Base-by-base conservation (phyloP, 1,140 invertebrate species). In the Adoxophyes honmai region DNA sequence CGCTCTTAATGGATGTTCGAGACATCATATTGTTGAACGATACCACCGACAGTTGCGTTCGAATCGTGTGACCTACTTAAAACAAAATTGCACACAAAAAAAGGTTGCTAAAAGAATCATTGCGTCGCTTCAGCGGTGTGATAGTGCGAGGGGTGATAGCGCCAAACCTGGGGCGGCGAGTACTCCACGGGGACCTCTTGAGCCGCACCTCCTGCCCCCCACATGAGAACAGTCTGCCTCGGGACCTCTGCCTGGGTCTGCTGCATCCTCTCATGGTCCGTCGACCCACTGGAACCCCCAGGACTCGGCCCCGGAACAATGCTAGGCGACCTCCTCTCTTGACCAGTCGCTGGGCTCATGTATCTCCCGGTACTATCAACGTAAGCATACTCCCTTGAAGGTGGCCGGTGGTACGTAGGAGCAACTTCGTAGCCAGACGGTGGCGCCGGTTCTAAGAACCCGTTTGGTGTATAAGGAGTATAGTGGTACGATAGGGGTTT, bases 181-280 rank as follows among this genome's bases (percentile, higher is more conserved):
- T 86, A 88, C 52, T 86, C 83, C 62, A 78, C 79, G 11, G 84
- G 79, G 9, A 74, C 80, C 42, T 86, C 83, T 57, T 84, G 81
- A 13, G 78, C 78, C 0, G 75, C 64, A 65, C 89, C 36, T 67
- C 91, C 67, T 66, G 93, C 74, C 70, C 95, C 95, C 95, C 95
- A 96, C 95, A 96, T 96, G 1, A 97, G 90, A 11, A 97, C 95
- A 0, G 95, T 97, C 83, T 97, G 95, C 14, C 95, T 88, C 0
- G 93, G 92, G 16, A 91, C 89, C 54, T 93, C 92, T 59, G 93
- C 90, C 57, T 91, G 91, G 60, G 82, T 75, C 52, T 76, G 73
- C 61, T 80, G 78, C 71, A 83, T 68, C 48, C 79, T 59, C 10
- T 85, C 81, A 58, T 78, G 81, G 21, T 81, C 85, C 10, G 75